Base-by-base conservation (phyloP, 2,113 vertebrate genomes). In the Bagarius yarrelli region DNA sequence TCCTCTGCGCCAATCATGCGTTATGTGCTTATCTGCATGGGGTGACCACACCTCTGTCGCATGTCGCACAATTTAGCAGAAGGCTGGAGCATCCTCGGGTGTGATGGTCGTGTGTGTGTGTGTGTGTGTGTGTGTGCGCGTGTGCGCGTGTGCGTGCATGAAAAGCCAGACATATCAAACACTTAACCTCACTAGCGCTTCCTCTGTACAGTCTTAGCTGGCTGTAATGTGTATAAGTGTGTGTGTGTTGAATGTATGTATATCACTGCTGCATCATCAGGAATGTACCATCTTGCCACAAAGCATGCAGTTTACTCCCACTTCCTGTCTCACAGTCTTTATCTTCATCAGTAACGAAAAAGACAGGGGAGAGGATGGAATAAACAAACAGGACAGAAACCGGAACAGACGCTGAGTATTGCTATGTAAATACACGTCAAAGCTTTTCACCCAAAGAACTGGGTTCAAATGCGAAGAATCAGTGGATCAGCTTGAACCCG, bases 381-480 rank as follows among this genome's bases (percentile, higher is more conserved):
- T 32, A 6, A 56, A 79, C 50, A 14, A 27, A 72, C 27, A 5
- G 23, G 56, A 23, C 5, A 11, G 18, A 4, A n/a, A 27, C 32
- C 47, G 18, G 8, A 74, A 1, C 32, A 40, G 47, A 71, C 4
- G 64, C 53, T 11, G 67, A 72, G 78, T n/a, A 16, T 44, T 15
- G 56, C 50, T 8, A 11, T 69, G 55, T 36, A 76, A 77, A 80
- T 70, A 84, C 55, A 11, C 55, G 72, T 78, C 78, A 63, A 84
- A 72, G 66, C 73, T 81, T 76, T 21, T 84, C 78, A 72, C 78
- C 79, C 72, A 83, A 80, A 81, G 72, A 55, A 72, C 36, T 50
- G 11, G 16, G 60, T 52, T 14, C 50, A 32, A 30, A 47, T 14
- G 36, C 47, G 23, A 32, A 55, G 16, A 34, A 47, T 25, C 47